Evolutionary conservation across 2,888 invertebrate species (phyloP).

Genomic region (Celastrina argiolus): DNA sequence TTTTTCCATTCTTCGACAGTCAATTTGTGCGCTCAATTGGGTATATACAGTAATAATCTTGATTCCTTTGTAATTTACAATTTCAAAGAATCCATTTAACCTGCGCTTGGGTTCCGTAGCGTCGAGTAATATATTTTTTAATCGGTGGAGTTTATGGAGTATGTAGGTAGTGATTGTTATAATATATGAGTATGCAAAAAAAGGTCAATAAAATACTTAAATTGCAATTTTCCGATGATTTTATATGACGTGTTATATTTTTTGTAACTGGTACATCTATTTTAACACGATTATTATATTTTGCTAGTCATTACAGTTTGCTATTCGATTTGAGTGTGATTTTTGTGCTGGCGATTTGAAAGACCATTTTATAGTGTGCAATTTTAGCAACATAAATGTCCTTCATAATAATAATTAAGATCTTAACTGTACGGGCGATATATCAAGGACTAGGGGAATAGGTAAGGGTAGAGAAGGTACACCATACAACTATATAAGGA

Average conservation of each 20-base stretch:
- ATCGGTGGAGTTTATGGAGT: background rate
- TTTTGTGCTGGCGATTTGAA: no score
- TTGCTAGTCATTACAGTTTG: no score
- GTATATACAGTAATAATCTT: slow-evolving; percentile 23
- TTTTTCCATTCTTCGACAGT: background rate
- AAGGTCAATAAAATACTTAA: background rate
- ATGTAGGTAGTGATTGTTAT: background rate
- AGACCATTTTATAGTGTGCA: no score
- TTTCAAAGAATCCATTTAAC: slow-evolving; percentile 3
- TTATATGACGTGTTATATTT: no score
- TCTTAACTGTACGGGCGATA: background rate
- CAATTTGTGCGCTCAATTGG: slow-evolving; percentile 3
- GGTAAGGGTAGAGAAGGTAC: background rate
- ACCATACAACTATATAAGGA: background rate
- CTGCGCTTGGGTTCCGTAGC: slow-evolving; percentile 8
- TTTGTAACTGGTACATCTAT: no score
- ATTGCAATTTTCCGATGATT: background rate
- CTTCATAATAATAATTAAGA: no score
- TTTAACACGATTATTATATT: no score
- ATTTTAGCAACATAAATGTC: no score
- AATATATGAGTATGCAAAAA: background rate
- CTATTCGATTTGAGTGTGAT: no score
- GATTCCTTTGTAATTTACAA: background rate
- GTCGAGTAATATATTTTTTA: background rate
- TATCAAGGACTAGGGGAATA: background rate